Conservation (phyloP, 2,797 vertebrate genomes). For the Gymnoscopelus microlampas region DNA sequence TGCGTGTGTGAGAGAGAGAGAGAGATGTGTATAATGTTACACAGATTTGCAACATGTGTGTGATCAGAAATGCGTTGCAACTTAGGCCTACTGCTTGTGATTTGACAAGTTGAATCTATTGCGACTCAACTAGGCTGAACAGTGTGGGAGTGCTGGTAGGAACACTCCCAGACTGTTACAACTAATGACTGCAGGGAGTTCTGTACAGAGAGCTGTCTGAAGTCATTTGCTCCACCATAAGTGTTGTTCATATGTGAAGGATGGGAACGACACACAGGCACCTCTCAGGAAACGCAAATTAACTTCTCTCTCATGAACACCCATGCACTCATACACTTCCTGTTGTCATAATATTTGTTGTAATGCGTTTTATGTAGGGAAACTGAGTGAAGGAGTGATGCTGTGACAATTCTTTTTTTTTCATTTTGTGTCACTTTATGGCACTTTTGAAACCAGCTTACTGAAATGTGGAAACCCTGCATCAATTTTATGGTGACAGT, state of each 20-base stretch:
- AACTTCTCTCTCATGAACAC: not conserved
- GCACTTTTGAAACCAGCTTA: conserved; percentile 57
- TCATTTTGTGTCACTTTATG: conserved; percentile 41
- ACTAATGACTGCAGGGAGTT: conserved; percentile 77
- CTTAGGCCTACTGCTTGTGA: too few species aligned
- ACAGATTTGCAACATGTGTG: too few species aligned
- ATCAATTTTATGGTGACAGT: conserved; percentile 78
- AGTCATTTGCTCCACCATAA: conserved; percentile 74
- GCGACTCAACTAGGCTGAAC: too few species aligned
- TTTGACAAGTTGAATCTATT: too few species aligned
- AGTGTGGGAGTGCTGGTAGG: conserved; percentile 29
- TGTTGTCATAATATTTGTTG: conserved; percentile 28
- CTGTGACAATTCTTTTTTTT: conserved; percentile 38
- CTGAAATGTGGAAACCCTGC: conserved; percentile 61
- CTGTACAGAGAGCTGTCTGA: conserved; percentile 70
- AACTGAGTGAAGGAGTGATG: conserved; percentile 16
- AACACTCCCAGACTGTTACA: conserved; percentile 73
- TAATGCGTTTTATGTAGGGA: conserved; percentile 43
- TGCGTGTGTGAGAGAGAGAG: too few species aligned
- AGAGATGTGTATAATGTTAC: too few species aligned
- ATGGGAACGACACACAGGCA: conserved; percentile 23
- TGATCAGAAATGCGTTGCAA: too few species aligned
- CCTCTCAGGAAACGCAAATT: too few species aligned
- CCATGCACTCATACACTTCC: conserved; percentile 3
- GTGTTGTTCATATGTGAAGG: conserved; percentile 64